phyloP scores from a whole-genome alignment of 2,797 vertebrate species.

The Phoxinus dragarum region DNA sequence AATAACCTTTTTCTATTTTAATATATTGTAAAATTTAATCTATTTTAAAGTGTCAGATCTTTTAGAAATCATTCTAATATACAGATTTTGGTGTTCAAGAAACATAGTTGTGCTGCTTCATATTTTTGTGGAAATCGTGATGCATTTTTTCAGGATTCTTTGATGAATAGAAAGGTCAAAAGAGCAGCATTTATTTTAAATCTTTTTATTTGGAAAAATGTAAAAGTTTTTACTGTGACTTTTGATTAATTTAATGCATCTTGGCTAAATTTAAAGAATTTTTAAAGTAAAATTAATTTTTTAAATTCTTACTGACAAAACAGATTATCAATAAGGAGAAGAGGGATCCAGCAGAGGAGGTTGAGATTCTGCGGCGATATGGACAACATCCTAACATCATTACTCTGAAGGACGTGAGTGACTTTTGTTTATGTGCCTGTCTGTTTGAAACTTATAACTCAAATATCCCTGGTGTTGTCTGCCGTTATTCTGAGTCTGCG shows the following conservation, averaged over 20 bases:
- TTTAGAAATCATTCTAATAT: neutral
- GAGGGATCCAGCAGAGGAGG: slow-evolving; percentile 87
- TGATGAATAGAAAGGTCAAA: neutral
- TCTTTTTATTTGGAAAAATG: neutral
- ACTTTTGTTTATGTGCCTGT: slow-evolving; percentile 14
- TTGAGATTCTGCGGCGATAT: slow-evolving; percentile 86
- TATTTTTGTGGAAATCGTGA: neutral
- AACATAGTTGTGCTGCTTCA: neutral
- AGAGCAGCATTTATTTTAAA: neutral
- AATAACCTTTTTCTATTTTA: neutral
- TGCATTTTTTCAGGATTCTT: neutral
- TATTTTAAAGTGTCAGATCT: neutral
- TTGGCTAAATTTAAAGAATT: neutral
- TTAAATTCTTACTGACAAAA: neutral
- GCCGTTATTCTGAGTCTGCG: neutral
- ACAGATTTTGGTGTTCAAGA: neutral
- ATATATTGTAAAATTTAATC: neutral
- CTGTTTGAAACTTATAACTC: slow-evolving; percentile 67
- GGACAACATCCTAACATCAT: slow-evolving; percentile 89
- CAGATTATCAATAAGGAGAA: slow-evolving; percentile 87
- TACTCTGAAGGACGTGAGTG: slow-evolving; percentile 86
- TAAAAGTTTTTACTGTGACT: neutral
- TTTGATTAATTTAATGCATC: neutral
- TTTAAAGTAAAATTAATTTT: neutral
- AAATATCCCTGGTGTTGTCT: slow-evolving; percentile 63